Evolutionary conservation across 2,888 invertebrate genomes (phyloP).

Genomic region (Unio delphinus): DNA sequence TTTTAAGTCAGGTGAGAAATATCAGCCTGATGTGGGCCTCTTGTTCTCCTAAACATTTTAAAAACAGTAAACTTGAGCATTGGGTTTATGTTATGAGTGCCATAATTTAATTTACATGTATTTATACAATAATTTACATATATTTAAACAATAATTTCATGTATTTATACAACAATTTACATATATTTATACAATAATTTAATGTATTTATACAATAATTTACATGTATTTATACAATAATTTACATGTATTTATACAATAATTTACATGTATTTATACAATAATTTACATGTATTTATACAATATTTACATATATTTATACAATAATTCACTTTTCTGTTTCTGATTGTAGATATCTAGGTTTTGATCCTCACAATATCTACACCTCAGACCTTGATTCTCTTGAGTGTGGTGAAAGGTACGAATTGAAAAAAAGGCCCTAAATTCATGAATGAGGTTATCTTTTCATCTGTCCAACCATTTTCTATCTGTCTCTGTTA

Average conservation of each 20-base stretch:
- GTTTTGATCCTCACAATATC: conserved; percentile 40
- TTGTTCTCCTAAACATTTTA: too few species aligned
- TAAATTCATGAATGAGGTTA: too few species aligned
- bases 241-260: too few species aligned
- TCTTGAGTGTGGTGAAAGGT: conserved; percentile 63
- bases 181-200: not conserved
- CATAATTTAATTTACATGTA: not conserved
- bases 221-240: too few species aligned
- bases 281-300: too few species aligned
- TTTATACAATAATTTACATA: not conserved
- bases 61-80: too few species aligned
- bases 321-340: conserved; percentile 4
- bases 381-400: conserved; percentile 52
- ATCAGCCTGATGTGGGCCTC: too few species aligned
- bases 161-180: too few species aligned
- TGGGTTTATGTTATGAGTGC: not conserved
- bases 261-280: too few species aligned
- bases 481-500: too few species aligned
- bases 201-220: not conserved
- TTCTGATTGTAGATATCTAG: conserved; percentile 36
- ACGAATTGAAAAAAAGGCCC: not conserved
- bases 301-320: not conserved
- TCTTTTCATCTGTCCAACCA: too few species aligned
- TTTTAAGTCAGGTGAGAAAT: too few species aligned
- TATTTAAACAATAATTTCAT: not conserved